A percentile compares a stretch with the other conserved stretches of the same genome.
Evolutionary conservation across 1,140 invertebrate genomes (phyloP).

Genomic region (Carposina sasakii): DNA sequence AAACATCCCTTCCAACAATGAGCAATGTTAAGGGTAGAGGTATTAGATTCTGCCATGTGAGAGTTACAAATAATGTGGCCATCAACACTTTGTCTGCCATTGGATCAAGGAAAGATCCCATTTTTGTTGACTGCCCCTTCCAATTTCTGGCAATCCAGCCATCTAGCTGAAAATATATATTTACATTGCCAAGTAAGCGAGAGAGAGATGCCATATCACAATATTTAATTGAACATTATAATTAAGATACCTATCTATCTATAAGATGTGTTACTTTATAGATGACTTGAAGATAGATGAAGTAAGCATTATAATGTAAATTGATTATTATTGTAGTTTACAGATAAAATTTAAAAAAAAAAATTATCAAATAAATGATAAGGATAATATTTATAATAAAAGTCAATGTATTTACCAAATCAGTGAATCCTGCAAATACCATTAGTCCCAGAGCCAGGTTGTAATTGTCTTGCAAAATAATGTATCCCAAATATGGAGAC

Average conservation of each 20-base stretch:
- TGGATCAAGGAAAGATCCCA: conserved; percentile 97
- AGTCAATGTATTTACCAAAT: conserved; percentile 78
- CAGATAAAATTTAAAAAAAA: no score
- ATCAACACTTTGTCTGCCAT: conserved; percentile 97
- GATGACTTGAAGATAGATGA: no score
- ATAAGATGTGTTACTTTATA: no score
- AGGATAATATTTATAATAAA: neutral
- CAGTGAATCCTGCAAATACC: conserved; percentile 85
- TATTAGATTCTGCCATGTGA: conserved; percentile 89
- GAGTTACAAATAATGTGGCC: conserved; percentile 88
- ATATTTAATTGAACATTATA: no score
- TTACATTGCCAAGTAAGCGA: no score
- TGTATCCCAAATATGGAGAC: conserved; percentile 90
- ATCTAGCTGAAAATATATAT: conserved; percentile 89
- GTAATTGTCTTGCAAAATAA: conserved; percentile 85
- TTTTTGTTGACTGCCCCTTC: conserved; percentile 90
- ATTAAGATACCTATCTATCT: no score
- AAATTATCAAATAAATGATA: conserved; percentile 10
- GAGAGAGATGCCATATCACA: no score
- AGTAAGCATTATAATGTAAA: no score
- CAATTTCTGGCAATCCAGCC: conserved; percentile 96
- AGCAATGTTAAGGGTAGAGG: conserved; percentile 88
- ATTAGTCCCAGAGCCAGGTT: conserved; percentile 81
- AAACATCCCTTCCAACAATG: conserved; percentile 88
- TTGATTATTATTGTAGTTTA: no score